Evolutionary conservation across 2,113 vertebrate genomes (phyloP), one percentile per base, ranked within the genome.

Genomic region (Malurus alboscapulatus): DNA sequence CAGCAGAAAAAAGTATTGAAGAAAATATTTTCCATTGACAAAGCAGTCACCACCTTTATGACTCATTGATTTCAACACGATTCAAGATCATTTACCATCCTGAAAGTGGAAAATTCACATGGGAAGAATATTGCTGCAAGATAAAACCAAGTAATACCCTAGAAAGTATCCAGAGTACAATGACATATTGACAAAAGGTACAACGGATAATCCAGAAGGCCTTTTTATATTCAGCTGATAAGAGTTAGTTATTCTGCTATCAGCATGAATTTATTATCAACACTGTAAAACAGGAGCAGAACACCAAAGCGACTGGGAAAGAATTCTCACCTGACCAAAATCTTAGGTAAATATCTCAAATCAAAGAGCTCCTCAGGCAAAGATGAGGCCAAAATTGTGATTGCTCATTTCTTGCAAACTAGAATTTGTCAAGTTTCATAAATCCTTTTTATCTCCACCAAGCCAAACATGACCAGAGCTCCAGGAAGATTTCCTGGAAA

Each of bases 141-240:
- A 94, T 85, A 86, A 95, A 92, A 90, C 85, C 50, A 15, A 83
- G 53, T 83, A 93, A 92, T 92, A 90, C 75, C 72, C 84, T 55
- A 86, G 68, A 74, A 95, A 86, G 72, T 55, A 95, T 55, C 74
- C 71, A 29, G 84, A 66, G 68, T 53, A 91, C 91, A 92, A 91
- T 86, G 93, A 77, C 85, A 88, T 94, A 96, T 74, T 91, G 96
- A 96, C 85, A 93, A 84, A 81, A 87, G 71, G 40, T 86, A 88
- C 79, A 81, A 47, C 4, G 48, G 72, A 90, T 91, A 85, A 91
- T 85, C 91, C 94, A 86, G 90, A 91, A 95, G 63, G 59, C 68
- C 40, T 71, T 87, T 94, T 90, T 93, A 87, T 42, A 93, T 94
- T 67, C 85, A 83, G 65, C 63, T 90, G 91, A 91, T 94, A 92